A percentile compares a stretch with the other conserved stretches of the same genome.
These are phyloP conservation scores for Megalurothrips usitatus DNA, from an alignment of 2,888 invertebrate species.

Conservation along the genomic window DNA sequence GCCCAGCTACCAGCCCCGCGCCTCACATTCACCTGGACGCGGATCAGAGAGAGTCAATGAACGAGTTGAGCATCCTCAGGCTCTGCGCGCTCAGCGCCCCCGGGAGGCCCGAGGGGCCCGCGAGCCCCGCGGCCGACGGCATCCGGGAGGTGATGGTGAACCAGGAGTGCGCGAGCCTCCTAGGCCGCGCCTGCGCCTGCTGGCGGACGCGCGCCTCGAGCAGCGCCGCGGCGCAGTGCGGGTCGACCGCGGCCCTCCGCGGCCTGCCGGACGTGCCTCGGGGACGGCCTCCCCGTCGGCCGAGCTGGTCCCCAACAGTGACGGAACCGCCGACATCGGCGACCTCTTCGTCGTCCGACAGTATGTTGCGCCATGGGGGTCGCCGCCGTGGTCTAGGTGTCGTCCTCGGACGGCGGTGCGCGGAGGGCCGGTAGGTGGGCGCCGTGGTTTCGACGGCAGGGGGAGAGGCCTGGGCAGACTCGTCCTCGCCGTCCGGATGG, in stretches of 20 bases:
- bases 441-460: not conserved
- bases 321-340: not conserved
- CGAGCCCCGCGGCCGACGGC: not conserved
- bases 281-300: not conserved
- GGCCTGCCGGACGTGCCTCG: not conserved
- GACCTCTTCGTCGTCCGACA: slow-evolving; percentile 4
- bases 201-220: not conserved
- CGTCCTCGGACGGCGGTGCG: not conserved
- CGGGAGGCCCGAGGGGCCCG: not conserved
- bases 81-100: not conserved
- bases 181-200: not conserved
- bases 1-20: too few relatives aligned
- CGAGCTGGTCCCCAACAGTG: not conserved
- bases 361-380: not conserved
- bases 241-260: not conserved
- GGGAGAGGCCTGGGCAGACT: too few relatives aligned
- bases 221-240: not conserved
- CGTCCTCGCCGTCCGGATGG: too few relatives aligned
- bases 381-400: not conserved
- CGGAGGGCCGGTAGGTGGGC: not conserved
- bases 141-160: slow-evolving; percentile 8
- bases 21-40: not conserved
- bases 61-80: not conserved
- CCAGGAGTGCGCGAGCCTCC: not conserved
- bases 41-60: not conserved